Conservation (phyloP, 1,140 invertebrate genomes). For the Yoshiicerus persimilis region DNA sequence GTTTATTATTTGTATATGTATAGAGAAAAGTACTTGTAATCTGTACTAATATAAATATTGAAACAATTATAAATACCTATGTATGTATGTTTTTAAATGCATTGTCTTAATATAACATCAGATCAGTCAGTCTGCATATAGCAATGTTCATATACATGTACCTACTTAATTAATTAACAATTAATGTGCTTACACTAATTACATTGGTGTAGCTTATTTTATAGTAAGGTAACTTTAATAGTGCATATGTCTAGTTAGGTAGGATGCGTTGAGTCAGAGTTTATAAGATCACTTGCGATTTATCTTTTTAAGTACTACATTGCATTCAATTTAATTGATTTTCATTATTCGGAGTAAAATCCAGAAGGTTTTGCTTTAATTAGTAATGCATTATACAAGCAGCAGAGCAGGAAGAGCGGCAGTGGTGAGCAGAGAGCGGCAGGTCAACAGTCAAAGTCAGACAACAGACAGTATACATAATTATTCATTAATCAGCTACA, state of each 20-base stretch:
- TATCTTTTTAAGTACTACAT: neutral
- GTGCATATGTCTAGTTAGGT: neutral
- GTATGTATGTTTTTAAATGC: neutral
- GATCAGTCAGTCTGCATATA: neutral
- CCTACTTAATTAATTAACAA: neutral
- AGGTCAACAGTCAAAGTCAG: constrained; percentile 6
- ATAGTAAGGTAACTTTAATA: neutral
- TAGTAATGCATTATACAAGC: constrained; percentile 7
- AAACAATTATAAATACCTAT: neutral
- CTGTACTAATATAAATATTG: no score
- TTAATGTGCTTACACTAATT: neutral
- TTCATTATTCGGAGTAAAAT: neutral
- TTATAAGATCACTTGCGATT: constrained; percentile 7
- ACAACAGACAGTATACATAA: constrained; percentile 3
- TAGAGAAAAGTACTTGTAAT: neutral
- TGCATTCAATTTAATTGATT: neutral
- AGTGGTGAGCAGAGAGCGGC: constrained; percentile 9
- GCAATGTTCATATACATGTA: neutral
- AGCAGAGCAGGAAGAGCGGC: neutral
- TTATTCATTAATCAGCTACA: constrained; percentile 18
- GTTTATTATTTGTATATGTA: neutral
- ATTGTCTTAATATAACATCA: neutral
- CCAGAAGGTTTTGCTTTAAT: neutral
- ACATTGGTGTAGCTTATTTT: no score
- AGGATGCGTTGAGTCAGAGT: neutral